Base-by-base conservation (phyloP, 2,888 invertebrate genomes). In the Drosophila nr. medialis region DNA sequence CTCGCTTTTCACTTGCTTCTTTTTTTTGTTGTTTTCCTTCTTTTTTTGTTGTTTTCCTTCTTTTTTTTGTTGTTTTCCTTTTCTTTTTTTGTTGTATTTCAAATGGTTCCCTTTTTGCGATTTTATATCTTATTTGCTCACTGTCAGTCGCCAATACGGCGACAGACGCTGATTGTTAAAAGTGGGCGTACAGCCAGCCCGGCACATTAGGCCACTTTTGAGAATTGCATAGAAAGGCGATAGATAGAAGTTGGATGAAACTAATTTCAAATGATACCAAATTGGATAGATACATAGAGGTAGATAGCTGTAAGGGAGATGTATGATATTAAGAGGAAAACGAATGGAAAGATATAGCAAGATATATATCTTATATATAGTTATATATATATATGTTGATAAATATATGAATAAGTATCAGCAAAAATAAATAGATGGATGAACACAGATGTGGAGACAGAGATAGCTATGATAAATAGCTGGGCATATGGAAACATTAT, bases 81-180 rank as follows among this genome's bases (percentile, higher is more conserved):
- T 15, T 40, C 3, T 24, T 11, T 13, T 27, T 2, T 24, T 24
- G 30, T 27, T 24, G 32, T 11, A 11, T 45, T 24, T n/a, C 21
- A 42, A 5, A 21, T 59, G 24, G 13, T 15, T 24, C 36, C 42
- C 10, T 34, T 42, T 48, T 55, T 38, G 36, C 13, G 27, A 38
- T 34, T 40, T 38, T 8, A 4, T 34, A 5, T 30, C 45, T 24
- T 70, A 15, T 48, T 62, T 64, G 56, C 61, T 42, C 50, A 56
- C 77, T 76, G 71, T 69, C 71, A 64, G 71, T 11, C 48, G 55
- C 45, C 81, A 76, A 80, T 45, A 45, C 45, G 8, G 2, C 7
- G 45, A 24, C 15, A 45, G 45, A 45, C 45, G 21, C 21, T 45
- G 21, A 7, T 38, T 27, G 40, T 18, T 21, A 29, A 50, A 24